Conservation (phyloP, 2,888 invertebrate genomes). For the Hyposoter didymator region DNA sequence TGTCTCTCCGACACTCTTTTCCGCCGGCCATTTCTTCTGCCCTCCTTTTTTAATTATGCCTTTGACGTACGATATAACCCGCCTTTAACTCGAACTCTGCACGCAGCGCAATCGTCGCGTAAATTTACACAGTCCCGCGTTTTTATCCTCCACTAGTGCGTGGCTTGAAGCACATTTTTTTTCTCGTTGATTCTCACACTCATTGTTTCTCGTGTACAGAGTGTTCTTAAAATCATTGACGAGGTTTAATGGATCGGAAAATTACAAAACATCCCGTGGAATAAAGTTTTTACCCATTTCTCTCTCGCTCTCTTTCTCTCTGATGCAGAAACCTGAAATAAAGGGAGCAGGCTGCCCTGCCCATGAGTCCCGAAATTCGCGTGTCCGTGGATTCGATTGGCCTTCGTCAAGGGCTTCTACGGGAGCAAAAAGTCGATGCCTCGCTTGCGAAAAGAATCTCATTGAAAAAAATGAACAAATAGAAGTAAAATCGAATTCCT, state of each 20-base stretch:
- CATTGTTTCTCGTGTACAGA: neutral
- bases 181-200: conserved; percentile 15
- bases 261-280: neutral
- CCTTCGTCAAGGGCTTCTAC: no score
- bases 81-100: conserved; percentile 33
- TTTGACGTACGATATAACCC: conserved; percentile 24
- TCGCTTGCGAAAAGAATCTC: no score
- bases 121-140: conserved; percentile 30
- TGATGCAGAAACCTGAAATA: no score
- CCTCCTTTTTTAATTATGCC: conserved; percentile 24
- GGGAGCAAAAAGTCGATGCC: no score
- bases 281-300: neutral
- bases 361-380: neutral
- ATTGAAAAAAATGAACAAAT: no score
- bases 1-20: conserved; percentile 6
- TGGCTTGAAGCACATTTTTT: conserved; percentile 44
- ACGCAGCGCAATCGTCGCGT: conserved; percentile 34
- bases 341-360: no score
- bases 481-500: no score
- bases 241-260: neutral
- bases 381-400: neutral
- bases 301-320: neutral
- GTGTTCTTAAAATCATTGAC: neutral
- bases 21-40: neutral
- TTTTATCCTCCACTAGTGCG: conserved; percentile 31